Evolutionary conservation across 2,113 vertebrate species (phyloP).

Genomic region (Tonatia bakeri): DNA sequence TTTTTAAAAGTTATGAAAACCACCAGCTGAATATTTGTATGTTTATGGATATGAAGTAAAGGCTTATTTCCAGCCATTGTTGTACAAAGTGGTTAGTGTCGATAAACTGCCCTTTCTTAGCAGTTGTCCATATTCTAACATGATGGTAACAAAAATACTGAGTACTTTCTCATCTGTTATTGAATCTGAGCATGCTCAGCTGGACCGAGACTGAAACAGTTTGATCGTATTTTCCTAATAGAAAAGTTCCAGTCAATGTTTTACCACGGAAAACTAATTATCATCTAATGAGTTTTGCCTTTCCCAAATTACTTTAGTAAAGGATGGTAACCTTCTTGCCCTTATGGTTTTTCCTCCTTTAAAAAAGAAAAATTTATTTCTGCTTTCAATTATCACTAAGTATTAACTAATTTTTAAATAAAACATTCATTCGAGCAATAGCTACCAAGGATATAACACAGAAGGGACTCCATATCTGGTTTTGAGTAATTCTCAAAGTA

Average conservation of each 20-base stretch:
- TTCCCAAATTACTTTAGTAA: conserved; percentile 57
- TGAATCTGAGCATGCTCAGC: neutral
- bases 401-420: conserved; percentile 28
- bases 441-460: neutral
- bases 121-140: neutral
- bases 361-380: neutral
- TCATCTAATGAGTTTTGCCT: conserved; percentile 39
- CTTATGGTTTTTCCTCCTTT: neutral
- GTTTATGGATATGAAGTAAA: neutral
- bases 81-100: neutral
- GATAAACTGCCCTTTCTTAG: conserved; percentile 3
- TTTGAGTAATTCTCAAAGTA: conserved; percentile 68
- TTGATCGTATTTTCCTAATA: conserved; percentile 58
- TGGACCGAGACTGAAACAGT: neutral
- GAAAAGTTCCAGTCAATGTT: conserved; percentile 53
- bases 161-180: conserved; percentile 42
- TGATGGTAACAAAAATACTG: conserved; percentile 17
- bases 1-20: conserved; percentile 28
- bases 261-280: conserved; percentile 58
- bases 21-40: neutral
- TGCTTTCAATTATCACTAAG: neutral
- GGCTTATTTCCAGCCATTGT: neutral
- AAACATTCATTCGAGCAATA: conserved; percentile 26
- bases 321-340: conserved; percentile 31
- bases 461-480: conserved; percentile 8